Evolutionary conservation across 2,888 invertebrate genomes (phyloP).

Genomic region (Melinaea menophilus): DNA sequence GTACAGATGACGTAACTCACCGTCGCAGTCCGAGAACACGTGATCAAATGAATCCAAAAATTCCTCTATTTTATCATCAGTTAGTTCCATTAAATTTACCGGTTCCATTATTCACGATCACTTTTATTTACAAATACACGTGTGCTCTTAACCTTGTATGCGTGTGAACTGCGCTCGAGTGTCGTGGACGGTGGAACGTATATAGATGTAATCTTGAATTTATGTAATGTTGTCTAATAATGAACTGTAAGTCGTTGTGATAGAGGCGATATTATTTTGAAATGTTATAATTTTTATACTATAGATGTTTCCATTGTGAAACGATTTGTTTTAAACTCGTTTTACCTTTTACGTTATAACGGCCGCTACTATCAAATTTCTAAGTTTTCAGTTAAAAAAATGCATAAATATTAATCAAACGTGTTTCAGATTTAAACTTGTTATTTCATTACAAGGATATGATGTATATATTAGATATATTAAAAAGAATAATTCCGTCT

Average conservation of each 20-base stretch:
- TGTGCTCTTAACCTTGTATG: constrained; percentile 51
- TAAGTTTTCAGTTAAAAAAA: too few species aligned
- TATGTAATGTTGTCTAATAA: constrained; percentile 7
- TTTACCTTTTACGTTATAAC: background rate
- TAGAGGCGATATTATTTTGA: background rate
- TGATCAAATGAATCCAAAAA: constrained; percentile 83
- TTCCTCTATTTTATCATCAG: constrained; percentile 61
- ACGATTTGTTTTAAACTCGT: background rate
- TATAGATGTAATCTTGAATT: constrained; percentile 38
- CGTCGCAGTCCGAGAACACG: constrained; percentile 87
- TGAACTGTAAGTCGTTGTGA: background rate
- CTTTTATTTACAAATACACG: constrained; percentile 41
- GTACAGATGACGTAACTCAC: constrained; percentile 58
- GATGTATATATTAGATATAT: too few species aligned
- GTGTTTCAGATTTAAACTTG: too few species aligned
- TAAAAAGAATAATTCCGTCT: too few species aligned
- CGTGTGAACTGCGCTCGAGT: constrained; percentile 58
- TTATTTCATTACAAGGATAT: too few species aligned
- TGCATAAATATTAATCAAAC: too few species aligned
- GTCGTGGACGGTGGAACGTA: constrained; percentile 36
- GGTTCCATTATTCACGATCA: constrained; percentile 41
- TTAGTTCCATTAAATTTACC: constrained; percentile 61
- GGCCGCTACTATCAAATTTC: too few species aligned
- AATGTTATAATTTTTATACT: background rate
- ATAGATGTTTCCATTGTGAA: constrained; percentile 14